A percentile compares a stretch with the other conserved stretches of the same genome.
Evolutionary conservation across 2,888 invertebrate genomes (phyloP).

Genomic region (Patella caerulea): DNA sequence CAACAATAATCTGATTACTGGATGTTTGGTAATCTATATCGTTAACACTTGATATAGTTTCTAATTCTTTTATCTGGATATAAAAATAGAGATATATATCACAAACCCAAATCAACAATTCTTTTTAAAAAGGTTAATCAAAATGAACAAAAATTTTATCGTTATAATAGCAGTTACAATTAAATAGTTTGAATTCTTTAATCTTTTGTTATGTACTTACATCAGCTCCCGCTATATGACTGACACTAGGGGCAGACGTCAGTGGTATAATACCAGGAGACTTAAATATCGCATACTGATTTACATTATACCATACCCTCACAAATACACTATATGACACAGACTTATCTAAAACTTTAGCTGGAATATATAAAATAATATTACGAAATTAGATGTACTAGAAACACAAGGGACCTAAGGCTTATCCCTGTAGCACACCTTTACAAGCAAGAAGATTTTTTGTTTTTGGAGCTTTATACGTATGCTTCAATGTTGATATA

Average conservation of each 20-base stretch:
- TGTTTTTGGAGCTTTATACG: too few species aligned
- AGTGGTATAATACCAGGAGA: constrained; percentile 34
- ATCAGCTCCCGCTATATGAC: constrained; percentile 11
- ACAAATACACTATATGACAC: constrained; percentile 33
- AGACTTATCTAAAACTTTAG: constrained; percentile 20
- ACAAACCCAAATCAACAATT: not conserved
- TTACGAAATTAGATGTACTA: too few species aligned
- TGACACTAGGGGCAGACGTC: constrained; percentile 21
- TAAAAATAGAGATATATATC: not conserved
- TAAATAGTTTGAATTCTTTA: too few species aligned
- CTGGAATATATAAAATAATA: not conserved
- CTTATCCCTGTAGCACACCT: too few species aligned
- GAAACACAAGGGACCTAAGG: too few species aligned
- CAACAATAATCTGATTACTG: not conserved
- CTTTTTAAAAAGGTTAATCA: not conserved
- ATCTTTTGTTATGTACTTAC: constrained; percentile 2
- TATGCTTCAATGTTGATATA: too few species aligned
- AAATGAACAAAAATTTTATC: too few species aligned
- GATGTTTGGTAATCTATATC: not conserved
- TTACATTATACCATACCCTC: constrained; percentile 33
- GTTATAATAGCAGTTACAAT: too few species aligned
- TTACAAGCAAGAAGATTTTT: too few species aligned
- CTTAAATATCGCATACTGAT: constrained; percentile 34
- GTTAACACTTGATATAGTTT: not conserved
- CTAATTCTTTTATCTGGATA: constrained; percentile 4